Conservation (phyloP, 2,888 invertebrate species). For the Cotesia congregata region DNA sequence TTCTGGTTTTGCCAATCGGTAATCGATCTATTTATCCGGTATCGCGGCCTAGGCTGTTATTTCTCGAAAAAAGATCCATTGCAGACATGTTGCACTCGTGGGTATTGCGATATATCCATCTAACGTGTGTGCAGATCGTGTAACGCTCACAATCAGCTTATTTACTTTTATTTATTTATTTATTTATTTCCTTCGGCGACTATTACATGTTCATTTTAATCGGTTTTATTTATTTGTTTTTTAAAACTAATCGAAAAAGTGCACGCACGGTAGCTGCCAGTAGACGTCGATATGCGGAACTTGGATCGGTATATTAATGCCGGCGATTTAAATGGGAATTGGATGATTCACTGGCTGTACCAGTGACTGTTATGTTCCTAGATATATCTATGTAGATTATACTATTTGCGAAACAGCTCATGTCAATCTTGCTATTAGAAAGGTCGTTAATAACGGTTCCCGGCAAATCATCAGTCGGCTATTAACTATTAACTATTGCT, state of each 20-base stretch:
- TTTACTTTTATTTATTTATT: not conserved
- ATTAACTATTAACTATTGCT: no score
- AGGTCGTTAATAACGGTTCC: constrained; percentile 40
- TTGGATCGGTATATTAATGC: not conserved
- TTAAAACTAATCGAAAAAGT: constrained; percentile 5
- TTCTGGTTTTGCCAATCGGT: constrained; percentile 27
- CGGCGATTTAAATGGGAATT: not conserved
- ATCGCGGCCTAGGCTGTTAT: not conserved
- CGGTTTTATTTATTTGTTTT: constrained; percentile 2
- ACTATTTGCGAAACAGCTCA: constrained; percentile 28
- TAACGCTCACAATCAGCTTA: not conserved
- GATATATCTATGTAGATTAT: no score
- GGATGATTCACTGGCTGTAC: not conserved
- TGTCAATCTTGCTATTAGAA: constrained; percentile 29
- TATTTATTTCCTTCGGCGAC: not conserved
- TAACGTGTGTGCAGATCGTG: not conserved
- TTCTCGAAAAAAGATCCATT: constrained; percentile 43
- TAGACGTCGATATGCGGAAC: constrained; percentile 25
- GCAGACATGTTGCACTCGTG: constrained; percentile 7
- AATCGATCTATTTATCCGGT: constrained; percentile 31
- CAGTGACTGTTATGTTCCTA: not conserved
- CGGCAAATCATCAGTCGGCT: constrained; percentile 29
- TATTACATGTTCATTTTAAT: constrained; percentile 6
- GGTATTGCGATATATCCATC: not conserved
- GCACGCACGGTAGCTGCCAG: constrained; percentile 21